Base-by-base conservation (phyloP, 2,113 vertebrate genomes). In the Deroptyus accipitrinus region DNA sequence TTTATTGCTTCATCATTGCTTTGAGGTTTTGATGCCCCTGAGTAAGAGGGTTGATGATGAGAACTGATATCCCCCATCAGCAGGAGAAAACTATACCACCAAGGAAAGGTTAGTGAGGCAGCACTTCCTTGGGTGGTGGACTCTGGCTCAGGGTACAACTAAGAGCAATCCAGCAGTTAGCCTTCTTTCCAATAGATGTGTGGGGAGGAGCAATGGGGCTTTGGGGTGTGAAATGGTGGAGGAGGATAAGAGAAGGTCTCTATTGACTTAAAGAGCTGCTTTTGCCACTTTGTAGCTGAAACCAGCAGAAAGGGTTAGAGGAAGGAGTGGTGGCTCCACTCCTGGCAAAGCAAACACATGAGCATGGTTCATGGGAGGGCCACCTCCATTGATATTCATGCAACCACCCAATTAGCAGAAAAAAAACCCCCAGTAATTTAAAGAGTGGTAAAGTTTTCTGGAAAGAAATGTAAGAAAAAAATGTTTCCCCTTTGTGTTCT, bases 231-330 rank as follows among this genome's bases (percentile, higher is more conserved):
- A 66, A 86, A 66, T 5, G 7, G 12, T 30, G 59, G 59, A 35
- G 17, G 9, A 24, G 30, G 19, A 86, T 70, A 24, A 64, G 49
- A 18, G 31, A 67, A 82, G 7, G 19, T 68, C 27, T 19, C 11
- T 68, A 8, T 6, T 57, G 68, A 33, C 27, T 77, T 64, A n/a
- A 79, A 35, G 30, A 48, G 20, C 49, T 17, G 35, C 33, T 80
- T 30, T 41, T 55, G 57, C 23, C n/a, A 18, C 35, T 31, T 0
- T 0, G 0, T 24, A 82, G 41, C 54, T 0, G 1, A 75, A 74
- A 52, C 9, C 46, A 88, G 64, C 11, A 25, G 86, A 49, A 81
- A n/a, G 37, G 18, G 22, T 3, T 51, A 44, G 73, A 84, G 68
- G 41, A 70, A 70, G 81, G 83, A 37, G 37, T 17, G 68, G 27